phyloP scores from a whole-genome alignment of 2,888 invertebrate genomes.

The Caenorhabditis sp. region DNA sequence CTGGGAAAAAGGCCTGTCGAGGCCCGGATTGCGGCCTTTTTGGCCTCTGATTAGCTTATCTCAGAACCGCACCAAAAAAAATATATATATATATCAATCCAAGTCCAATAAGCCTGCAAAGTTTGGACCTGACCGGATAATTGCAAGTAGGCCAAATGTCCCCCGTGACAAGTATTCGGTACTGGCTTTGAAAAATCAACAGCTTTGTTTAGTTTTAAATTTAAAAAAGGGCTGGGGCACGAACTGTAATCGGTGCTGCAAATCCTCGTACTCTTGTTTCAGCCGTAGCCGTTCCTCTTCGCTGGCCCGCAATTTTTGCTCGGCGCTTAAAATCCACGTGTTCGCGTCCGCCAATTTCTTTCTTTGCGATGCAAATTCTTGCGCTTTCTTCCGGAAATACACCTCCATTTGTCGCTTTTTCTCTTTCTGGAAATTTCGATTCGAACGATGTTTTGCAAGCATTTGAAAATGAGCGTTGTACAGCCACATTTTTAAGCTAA shows the following conservation, averaged over 20 bases:
- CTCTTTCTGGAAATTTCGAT: slow-evolving; percentile 34
- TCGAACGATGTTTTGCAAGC: background rate
- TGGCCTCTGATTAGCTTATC: too few species aligned
- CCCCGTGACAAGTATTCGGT: too few species aligned
- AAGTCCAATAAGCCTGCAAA: too few species aligned
- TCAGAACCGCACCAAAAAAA: too few species aligned
- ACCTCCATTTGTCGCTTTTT: slow-evolving; percentile 44
- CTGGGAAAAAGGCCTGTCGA: too few species aligned
- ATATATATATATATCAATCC: too few species aligned
- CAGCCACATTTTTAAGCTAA: background rate
- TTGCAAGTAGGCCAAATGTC: too few species aligned
- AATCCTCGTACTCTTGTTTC: slow-evolving; percentile 7
- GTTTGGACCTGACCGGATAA: too few species aligned
- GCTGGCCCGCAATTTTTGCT: slow-evolving; percentile 13
- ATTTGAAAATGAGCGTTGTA: too few species aligned
- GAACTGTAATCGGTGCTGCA: slow-evolving; percentile 2
- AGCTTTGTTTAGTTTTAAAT: background rate
- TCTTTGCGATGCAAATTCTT: slow-evolving; percentile 33
- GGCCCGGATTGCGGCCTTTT: too few species aligned
- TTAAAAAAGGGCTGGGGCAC: background rate
- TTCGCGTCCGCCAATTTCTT: slow-evolving; percentile 28
- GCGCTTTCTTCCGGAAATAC: slow-evolving; percentile 28
- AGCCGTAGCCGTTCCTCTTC: slow-evolving; percentile 21
- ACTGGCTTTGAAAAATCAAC: too few species aligned
- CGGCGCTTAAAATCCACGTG: slow-evolving; percentile 37